These are phyloP conservation scores for Lutraria lutraria DNA, from an alignment of 2,888 invertebrate genomes.

Conservation along the genomic window DNA sequence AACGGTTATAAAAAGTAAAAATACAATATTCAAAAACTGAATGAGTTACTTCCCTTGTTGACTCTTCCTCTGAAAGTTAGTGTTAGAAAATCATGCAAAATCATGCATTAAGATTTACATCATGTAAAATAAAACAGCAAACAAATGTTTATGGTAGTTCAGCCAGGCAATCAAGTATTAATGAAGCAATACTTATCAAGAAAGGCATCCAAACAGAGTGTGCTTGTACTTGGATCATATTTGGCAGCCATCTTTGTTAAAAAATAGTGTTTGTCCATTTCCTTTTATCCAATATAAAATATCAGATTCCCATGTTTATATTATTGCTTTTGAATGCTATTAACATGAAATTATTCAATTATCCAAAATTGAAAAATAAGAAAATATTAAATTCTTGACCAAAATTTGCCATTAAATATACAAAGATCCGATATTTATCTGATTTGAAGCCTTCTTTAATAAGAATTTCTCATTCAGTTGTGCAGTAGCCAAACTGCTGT, in stretches of 20 bases:
- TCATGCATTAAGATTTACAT: constrained; percentile 6
- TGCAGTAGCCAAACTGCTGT: too few relatives aligned
- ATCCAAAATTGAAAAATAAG: too few relatives aligned
- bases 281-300: too few relatives aligned
- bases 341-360: too few relatives aligned
- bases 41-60: constrained; percentile 8
- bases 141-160: neutral
- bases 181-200: neutral
- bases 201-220: neutral
- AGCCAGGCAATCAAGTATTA: neutral
- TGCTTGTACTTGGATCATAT: neutral
- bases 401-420: too few relatives aligned
- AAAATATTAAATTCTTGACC: too few relatives aligned
- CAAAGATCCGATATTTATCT: too few relatives aligned
- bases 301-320: too few relatives aligned
- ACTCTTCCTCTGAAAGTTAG: neutral
- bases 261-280: too few relatives aligned
- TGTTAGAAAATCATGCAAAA: neutral
- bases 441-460: too few relatives aligned
- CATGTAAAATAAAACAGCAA: neutral
- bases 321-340: too few relatives aligned
- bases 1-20: neutral
- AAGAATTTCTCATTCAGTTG: too few relatives aligned
- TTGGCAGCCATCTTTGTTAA: neutral
- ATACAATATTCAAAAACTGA: neutral